phyloP scores from a whole-genome alignment of 2,797 vertebrate species.

The Steatocranus sp. region DNA sequence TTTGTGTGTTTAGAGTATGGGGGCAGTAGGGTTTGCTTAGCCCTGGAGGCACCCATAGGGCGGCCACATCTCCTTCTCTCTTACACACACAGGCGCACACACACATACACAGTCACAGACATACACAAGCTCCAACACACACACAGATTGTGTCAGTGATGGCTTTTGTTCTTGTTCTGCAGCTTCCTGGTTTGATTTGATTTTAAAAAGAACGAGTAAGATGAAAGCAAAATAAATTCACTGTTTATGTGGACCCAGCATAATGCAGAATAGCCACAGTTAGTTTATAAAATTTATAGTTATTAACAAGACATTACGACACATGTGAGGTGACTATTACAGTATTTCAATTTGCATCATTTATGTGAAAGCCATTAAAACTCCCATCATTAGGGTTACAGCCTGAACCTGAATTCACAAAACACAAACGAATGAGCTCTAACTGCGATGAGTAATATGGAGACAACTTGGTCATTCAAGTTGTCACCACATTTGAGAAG shows the following conservation, averaged over 20 bases:
- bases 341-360: not conserved
- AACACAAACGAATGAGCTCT: not conserved
- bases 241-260: not conserved
- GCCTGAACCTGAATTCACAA: not conserved
- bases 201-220: constrained; percentile 4
- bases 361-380: not conserved
- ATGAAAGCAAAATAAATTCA: not conserved
- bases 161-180: constrained; percentile 31
- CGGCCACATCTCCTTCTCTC: constrained; percentile 1
- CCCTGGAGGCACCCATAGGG: constrained; percentile 62
- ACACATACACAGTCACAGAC: not conserved
- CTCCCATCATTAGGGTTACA: not conserved
- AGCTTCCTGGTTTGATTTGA: constrained; percentile 26
- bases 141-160: constrained; percentile 1
- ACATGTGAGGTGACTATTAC: not conserved
- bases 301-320: not conserved
- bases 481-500: not conserved
- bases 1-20: constrained; percentile 21
- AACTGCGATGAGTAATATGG: not conserved
- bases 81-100: not conserved
- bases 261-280: not conserved
- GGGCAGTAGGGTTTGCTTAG: constrained; percentile 58
- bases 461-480: not conserved
- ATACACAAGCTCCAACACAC: not conserved
- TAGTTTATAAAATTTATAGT: not conserved